Evolutionary conservation across 2,888 invertebrate genomes (phyloP).

Genomic region (Fabriciana adippe): DNA sequence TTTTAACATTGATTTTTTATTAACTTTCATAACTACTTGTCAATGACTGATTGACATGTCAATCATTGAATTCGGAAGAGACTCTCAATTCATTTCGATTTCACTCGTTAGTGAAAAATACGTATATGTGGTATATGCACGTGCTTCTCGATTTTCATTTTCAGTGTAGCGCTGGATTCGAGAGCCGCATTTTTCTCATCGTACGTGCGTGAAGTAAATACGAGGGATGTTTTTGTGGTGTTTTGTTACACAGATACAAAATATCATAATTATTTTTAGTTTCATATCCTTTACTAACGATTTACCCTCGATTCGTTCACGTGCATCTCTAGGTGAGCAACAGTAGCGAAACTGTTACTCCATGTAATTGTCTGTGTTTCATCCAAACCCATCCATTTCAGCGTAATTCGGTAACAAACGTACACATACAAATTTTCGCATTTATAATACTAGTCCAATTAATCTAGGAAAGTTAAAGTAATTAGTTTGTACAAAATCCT

Average conservation of each 20-base stretch:
- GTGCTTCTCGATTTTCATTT: slow-evolving; percentile 23
- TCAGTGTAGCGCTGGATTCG: slow-evolving; percentile 26
- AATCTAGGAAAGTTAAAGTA: too few relatives aligned
- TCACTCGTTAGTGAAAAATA: slow-evolving; percentile 18
- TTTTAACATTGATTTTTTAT: too few relatives aligned
- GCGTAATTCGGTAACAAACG: too few relatives aligned
- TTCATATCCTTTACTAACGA: background rate
- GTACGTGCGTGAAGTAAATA: slow-evolving; percentile 38
- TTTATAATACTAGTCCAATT: too few relatives aligned
- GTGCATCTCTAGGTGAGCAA: too few relatives aligned
- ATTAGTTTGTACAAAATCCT: too few relatives aligned
- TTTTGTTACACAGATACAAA: slow-evolving; percentile 21
- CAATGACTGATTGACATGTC: background rate
- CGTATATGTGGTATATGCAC: background rate
- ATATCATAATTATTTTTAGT: background rate
- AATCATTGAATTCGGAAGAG: slow-evolving; percentile 3
- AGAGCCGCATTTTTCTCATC: slow-evolving; percentile 39
- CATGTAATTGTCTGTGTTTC: too few relatives aligned
- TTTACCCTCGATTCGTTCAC: too few relatives aligned
- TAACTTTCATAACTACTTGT: too few relatives aligned
- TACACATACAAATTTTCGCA: too few relatives aligned
- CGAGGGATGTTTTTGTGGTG: slow-evolving; percentile 24
- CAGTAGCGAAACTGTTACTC: too few relatives aligned
- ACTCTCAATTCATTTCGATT: slow-evolving; percentile 14
- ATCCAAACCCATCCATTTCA: too few relatives aligned